phyloP scores from a whole-genome alignment of 2,113 vertebrate genomes.

The Cyprinodon tularosa region DNA sequence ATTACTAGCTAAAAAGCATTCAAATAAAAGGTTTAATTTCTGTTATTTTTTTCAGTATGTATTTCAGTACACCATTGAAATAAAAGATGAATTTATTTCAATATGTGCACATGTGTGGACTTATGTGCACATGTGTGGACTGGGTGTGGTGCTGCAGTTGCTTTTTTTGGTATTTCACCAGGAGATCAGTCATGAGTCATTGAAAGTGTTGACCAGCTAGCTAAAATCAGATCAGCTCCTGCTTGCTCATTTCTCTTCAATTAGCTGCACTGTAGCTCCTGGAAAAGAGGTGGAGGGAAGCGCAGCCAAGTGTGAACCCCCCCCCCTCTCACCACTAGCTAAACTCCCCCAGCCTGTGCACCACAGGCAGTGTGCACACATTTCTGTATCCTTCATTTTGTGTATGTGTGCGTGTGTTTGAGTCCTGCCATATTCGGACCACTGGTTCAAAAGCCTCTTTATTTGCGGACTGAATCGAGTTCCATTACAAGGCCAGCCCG shows the following conservation, averaged over 20 bases:
- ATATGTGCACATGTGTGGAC: neutral
- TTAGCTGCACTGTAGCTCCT: conserved; percentile 75
- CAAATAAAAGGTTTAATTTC: too few relatives aligned
- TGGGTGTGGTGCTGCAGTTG: neutral
- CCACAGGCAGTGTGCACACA: conserved; percentile 59
- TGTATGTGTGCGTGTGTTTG: conserved; percentile 36
- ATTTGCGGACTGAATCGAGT: conserved; percentile 82
- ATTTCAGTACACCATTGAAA: neutral
- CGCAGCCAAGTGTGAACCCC: conserved; percentile 62
- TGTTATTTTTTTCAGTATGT: too few relatives aligned
- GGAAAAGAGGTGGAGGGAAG: conserved; percentile 30
- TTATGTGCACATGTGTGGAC: too few relatives aligned
- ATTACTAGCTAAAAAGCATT: too few relatives aligned
- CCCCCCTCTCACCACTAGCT: conserved; percentile 22
- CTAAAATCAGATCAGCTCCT: conserved; percentile 57
- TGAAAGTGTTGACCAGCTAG: conserved; percentile 3
- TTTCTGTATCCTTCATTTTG: conserved; percentile 20
- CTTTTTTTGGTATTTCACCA: neutral
- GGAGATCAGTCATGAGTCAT: neutral
- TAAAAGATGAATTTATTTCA: neutral
- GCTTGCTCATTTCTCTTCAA: conserved; percentile 80
- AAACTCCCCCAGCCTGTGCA: conserved; percentile 61
- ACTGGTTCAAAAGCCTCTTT: conserved; percentile 81
- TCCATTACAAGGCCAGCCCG: conserved; percentile 75
- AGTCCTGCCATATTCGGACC: conserved; percentile 76